Percentiles rank a stretch among this genome's conserved stretches.
These are phyloP conservation scores for Neocloeon triangulifer DNA, from an alignment of 1,140 invertebrate species.

Conservation along the genomic window DNA sequence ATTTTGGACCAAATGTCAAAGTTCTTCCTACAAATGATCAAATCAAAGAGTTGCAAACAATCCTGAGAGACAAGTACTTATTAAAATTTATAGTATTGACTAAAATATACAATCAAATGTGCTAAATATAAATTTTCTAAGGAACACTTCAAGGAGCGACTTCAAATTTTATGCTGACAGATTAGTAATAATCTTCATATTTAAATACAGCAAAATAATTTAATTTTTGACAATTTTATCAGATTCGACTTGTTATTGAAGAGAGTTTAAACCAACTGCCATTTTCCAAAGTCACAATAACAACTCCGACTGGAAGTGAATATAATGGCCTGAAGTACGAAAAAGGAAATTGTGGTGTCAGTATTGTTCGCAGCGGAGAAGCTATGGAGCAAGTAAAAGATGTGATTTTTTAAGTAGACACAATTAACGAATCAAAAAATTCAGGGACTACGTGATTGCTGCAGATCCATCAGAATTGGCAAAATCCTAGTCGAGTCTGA, in stretches of 20 bases:
- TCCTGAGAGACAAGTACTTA: conserved; percentile 87
- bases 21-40: conserved; percentile 64
- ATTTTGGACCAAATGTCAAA: conserved; percentile 61
- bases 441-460: conserved; percentile 84
- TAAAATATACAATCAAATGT: conserved; percentile 5
- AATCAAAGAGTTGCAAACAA: conserved; percentile 83
- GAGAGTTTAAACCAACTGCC: conserved; percentile 95
- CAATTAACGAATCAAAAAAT: conserved; percentile 5
- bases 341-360: conserved; percentile 96
- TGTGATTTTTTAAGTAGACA: conserved; percentile 2
- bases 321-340: conserved; percentile 86
- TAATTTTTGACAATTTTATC: conserved; percentile 7
- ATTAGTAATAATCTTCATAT: conserved; percentile 33
- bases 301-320: conserved; percentile 74
- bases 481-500: conserved; percentile 97
- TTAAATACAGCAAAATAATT: too few relatives aligned
- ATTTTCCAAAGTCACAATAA: conserved; percentile 67
- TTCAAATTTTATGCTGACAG: conserved; percentile 98
- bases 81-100: conserved; percentile 3
- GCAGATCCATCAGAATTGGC: conserved; percentile 89
- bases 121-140: conserved; percentile 18
- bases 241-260: conserved; percentile 90
- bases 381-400: conserved; percentile 79
- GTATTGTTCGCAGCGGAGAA: conserved; percentile 82
- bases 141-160: conserved; percentile 79